Conservation (phyloP, 2,113 vertebrate genomes). For the Triplophysa rosa region DNA sequence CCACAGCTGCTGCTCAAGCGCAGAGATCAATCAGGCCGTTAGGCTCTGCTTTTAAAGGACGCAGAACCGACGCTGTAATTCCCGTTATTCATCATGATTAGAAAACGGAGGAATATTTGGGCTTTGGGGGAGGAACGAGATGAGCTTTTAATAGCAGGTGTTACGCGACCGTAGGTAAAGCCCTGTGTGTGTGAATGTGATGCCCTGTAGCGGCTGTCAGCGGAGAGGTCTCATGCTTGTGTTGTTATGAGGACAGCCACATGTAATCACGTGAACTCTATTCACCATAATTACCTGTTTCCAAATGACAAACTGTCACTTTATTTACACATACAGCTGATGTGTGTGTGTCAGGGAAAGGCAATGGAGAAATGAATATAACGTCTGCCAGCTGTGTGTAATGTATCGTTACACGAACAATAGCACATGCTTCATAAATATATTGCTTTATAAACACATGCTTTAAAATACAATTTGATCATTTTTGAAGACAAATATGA, state of each 20-base stretch:
- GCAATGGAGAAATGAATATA: too few relatives aligned
- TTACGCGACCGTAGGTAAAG: neutral
- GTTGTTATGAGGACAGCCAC: conserved; percentile 68
- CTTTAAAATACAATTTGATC: too few relatives aligned
- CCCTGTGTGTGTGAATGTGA: conserved; percentile 29
- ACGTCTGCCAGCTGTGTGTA: too few relatives aligned
- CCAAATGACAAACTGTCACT: conserved; percentile 67
- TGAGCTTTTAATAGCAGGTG: neutral
- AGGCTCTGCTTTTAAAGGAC: conserved; percentile 63
- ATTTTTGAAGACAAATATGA: too few relatives aligned
- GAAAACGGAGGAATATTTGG: conserved; percentile 48
- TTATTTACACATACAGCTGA: neutral
- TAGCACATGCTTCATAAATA: too few relatives aligned
- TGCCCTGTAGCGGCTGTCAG: conserved; percentile 35
- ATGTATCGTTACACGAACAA: too few relatives aligned
- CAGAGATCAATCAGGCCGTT: conserved; percentile 69
- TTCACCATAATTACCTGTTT: conserved; percentile 71
- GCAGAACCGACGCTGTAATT: conserved; percentile 51
- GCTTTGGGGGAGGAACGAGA: neutral
- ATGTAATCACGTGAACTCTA: conserved; percentile 71
- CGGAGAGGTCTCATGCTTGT: conserved; percentile 47
- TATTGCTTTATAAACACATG: too few relatives aligned
- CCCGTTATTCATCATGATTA: conserved; percentile 70
- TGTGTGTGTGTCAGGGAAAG: neutral
- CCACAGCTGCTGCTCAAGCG: conserved; percentile 66